Evolutionary conservation across 2,888 invertebrate species (phyloP), one percentile per base, ranked within the genome.

Genomic region (Agriopis aurantiaria): DNA sequence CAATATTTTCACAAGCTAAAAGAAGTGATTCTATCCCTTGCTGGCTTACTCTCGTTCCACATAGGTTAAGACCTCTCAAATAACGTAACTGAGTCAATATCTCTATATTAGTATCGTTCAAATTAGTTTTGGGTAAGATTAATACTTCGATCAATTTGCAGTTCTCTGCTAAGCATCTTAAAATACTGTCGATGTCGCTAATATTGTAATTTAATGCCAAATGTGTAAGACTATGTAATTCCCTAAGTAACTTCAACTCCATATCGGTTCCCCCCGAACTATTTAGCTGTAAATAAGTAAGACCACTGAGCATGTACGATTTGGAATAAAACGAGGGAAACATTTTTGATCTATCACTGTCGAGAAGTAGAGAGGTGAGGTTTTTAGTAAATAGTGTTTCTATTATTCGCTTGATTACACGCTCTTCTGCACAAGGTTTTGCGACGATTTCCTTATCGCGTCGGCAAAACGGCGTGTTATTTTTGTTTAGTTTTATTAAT

Each of bases 21-120:
- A 58, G 46, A 9, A 58, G 46, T 2, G 14, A 11, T 33, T 23
- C 23, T 0, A 33, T 46, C 10, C 58, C 58, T 33, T 46, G 23
- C n/a, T 23, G 6, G 12, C 45, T 58, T 23, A 58, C 33, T 1
- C 6, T 9, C 46, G 58, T 58, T 11, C 8, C 45, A 12, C 8
- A 8, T 33, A 58, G 12, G 11, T 33, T 14, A 46, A 58, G 12
- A 8, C 0, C 23, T 46, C 5, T 58, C 58, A 58, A 46, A 23
- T 58, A 8, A 7, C 8, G 58, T 58, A 58, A 33, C 23, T 33
- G 45, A 12, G 23, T 11, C 8, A 58, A 33, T 14, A 58, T 58
- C 1, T 58, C 17, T 33, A 58, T 58, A 8, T n/a, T 46, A 11
- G 4, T 58, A 33, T 58, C 58, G 14, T 58, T 46, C 33, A 58